phyloP scores from a whole-genome alignment of 2,888 invertebrate species.

The Tromatobia lineatoria region DNA sequence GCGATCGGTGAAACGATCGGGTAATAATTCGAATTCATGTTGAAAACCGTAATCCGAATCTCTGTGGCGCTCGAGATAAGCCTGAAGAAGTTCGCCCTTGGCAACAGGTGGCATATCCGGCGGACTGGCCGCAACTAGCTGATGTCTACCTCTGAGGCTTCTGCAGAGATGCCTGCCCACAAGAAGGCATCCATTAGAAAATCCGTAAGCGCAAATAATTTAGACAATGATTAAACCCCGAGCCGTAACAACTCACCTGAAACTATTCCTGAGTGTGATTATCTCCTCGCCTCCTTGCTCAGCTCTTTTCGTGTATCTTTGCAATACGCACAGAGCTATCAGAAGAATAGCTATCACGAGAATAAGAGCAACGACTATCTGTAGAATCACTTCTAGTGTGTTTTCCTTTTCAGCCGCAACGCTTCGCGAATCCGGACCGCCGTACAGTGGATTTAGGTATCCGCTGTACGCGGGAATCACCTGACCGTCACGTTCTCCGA shows the following conservation, averaged over 20 bases:
- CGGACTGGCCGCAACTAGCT: slow-evolving; percentile 89
- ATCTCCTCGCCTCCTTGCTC: slow-evolving; percentile 90
- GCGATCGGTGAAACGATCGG: slow-evolving; percentile 94
- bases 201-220: slow-evolving; percentile 58
- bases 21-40: slow-evolving; percentile 95
- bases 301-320: slow-evolving; percentile 89
- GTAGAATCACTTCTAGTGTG: slow-evolving; percentile 88
- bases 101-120: slow-evolving; percentile 94
- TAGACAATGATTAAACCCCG: slow-evolving; percentile 13
- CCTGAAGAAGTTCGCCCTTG: slow-evolving; percentile 90
- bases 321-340: slow-evolving; percentile 89
- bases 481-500: slow-evolving; percentile 85
- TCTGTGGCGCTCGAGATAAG: slow-evolving; percentile 93
- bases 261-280: slow-evolving; percentile 89
- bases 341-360: slow-evolving; percentile 88
- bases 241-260: slow-evolving; percentile 86
- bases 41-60: slow-evolving; percentile 97
- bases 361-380: slow-evolving; percentile 89
- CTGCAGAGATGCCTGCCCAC: slow-evolving; percentile 87
- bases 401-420: slow-evolving; percentile 84
- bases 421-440: slow-evolving; percentile 87
- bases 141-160: slow-evolving; percentile 89
- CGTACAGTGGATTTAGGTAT: slow-evolving; percentile 91
- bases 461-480: slow-evolving; percentile 90
- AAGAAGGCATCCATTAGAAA: slow-evolving; percentile 76